Conservation (phyloP, 2,113 vertebrate genomes). For the Bambusicola thoracicus region DNA sequence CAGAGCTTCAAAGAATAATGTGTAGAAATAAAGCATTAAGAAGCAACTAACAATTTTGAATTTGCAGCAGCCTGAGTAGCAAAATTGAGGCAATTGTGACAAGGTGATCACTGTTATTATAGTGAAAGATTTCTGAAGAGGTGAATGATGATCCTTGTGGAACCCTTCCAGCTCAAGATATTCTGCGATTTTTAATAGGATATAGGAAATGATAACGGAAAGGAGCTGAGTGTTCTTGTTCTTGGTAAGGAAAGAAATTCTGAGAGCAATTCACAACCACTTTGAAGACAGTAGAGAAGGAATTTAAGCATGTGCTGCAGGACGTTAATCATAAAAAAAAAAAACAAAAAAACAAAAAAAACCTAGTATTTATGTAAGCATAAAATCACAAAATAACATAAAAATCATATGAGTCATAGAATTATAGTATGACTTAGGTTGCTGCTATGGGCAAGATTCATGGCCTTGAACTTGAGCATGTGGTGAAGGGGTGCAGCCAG, state of each 20-base stretch:
- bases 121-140: background rate
- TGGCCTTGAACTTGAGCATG: too few species aligned
- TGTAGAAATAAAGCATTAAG: background rate
- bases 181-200: too few species aligned
- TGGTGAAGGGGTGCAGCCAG: too few species aligned
- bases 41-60: background rate
- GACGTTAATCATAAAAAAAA: background rate
- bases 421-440: too few species aligned
- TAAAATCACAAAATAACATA: background rate
- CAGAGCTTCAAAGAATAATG: background rate
- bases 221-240: background rate
- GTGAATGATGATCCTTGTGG: background rate
- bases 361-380: background rate
- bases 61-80: background rate
- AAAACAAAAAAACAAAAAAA: background rate
- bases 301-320: background rate
- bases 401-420: background rate
- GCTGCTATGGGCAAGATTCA: too few species aligned
- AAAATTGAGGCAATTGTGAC: background rate
- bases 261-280: background rate
- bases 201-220: background rate
- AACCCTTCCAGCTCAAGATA: background rate
- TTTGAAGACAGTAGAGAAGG: background rate
- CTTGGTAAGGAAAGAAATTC: background rate
- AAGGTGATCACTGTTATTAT: background rate